Percentiles rank a stretch among this genome's conserved stretches.
phyloP scores from a whole-genome alignment of 2,888 invertebrate genomes.

The Tridacna crocea region DNA sequence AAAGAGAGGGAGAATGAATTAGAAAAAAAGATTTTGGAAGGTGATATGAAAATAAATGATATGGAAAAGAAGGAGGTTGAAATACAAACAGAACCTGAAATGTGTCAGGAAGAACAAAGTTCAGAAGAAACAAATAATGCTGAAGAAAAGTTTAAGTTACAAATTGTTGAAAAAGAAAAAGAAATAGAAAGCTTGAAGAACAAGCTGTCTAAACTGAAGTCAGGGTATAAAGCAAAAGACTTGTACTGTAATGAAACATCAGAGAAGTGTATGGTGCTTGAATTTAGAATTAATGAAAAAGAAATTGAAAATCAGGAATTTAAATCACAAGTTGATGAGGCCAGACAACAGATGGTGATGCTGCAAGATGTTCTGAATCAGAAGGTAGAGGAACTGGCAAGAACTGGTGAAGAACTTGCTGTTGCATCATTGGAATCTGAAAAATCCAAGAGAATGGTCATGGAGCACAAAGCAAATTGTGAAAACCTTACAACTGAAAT shows the following conservation, averaged over 20 bases:
- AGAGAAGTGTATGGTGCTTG: conserved; percentile 38
- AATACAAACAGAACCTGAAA: conserved; percentile 24
- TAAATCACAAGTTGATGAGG: conserved; percentile 36
- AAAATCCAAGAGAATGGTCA: conserved; percentile 31
- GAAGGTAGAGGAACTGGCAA: conserved; percentile 38
- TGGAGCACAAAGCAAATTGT: conserved; percentile 18
- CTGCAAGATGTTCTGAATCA: conserved; percentile 27
- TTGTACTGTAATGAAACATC: conserved; percentile 39
- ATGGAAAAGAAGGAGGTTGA: conserved; percentile 59
- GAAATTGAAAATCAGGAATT: conserved; percentile 50
- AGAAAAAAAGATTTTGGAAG: conserved; percentile 43
- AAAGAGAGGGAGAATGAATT: conserved; percentile 79
- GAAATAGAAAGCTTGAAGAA: conserved; percentile 43
- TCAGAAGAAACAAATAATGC: conserved; percentile 9
- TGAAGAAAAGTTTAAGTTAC: conserved; percentile 10
- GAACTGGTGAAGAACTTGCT: conserved; percentile 55
- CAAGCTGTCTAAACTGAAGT: conserved; percentile 42
- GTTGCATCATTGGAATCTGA: conserved; percentile 34
- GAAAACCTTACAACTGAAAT: conserved; percentile 15
- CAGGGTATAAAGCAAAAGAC: conserved; percentile 50
- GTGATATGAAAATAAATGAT: conserved; percentile 68
- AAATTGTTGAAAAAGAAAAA: conserved; percentile 35
- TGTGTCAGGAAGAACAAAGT: background rate
- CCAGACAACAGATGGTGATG: conserved; percentile 36
- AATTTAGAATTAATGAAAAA: conserved; percentile 49